Percentiles rank a stretch among this genome's conserved stretches.
These are phyloP conservation scores for Oxyura jamaicensis DNA, from an alignment of 2,113 vertebrate genomes.

Conservation along the genomic window DNA sequence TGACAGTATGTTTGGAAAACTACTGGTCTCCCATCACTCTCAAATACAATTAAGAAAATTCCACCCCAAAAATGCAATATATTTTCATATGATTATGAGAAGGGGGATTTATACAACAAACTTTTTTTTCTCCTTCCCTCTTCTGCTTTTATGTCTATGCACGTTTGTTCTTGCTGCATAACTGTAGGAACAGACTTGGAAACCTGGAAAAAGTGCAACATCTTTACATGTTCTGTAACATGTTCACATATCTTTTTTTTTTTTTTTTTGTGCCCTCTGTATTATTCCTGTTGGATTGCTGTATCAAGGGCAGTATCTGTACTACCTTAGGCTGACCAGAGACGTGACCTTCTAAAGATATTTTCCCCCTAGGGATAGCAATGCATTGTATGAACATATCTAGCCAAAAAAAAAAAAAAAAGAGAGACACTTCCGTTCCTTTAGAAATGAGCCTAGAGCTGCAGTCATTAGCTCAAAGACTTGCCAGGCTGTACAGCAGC, in stretches of 20 bases:
- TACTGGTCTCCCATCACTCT: background rate
- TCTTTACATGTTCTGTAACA: background rate
- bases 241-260: background rate
- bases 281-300: background rate
- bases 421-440: background rate
- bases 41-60: background rate
- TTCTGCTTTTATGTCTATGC: background rate
- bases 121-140: background rate
- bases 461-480: background rate
- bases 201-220: background rate
- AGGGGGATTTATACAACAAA: background rate
- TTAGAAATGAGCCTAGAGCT: background rate
- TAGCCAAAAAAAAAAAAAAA: background rate
- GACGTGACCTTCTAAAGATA: background rate
- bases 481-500: background rate
- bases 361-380: background rate
- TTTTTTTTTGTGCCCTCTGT: background rate
- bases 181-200: background rate
- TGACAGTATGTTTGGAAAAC: background rate
- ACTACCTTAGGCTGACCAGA: background rate
- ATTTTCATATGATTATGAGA: background rate
- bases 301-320: background rate
- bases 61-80: background rate
- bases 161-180: background rate
- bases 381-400: background rate